A percentile compares a stretch with the other conserved stretches of the same genome.
Evolutionary conservation across 2,888 invertebrate species (phyloP).

Genomic region (Spodoptera littoralis): DNA sequence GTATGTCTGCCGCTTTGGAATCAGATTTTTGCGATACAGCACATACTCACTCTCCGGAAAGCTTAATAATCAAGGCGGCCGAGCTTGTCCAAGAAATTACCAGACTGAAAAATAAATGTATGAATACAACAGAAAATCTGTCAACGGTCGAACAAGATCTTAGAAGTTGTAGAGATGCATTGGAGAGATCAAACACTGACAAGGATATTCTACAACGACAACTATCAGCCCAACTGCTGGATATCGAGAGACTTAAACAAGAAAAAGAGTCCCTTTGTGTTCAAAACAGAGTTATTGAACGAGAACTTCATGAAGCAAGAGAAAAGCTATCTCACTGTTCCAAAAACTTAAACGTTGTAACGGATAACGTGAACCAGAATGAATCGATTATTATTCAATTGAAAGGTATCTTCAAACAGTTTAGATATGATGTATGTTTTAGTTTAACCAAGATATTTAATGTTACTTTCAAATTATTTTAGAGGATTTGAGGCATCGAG

Average conservation of each 20-base stretch:
- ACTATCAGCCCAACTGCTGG: conserved; percentile 91
- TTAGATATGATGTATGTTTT: not conserved
- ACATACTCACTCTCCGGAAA: conserved; percentile 91
- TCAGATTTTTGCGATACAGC: conserved; percentile 91
- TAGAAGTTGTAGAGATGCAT: conserved; percentile 90
- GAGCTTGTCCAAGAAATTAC: conserved; percentile 93
- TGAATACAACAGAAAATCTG: conserved; percentile 89
- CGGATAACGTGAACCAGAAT: conserved; percentile 91
- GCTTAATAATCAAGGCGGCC: conserved; percentile 92
- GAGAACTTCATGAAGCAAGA: conserved; percentile 91
- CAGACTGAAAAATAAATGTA: conserved; percentile 90
- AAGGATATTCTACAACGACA: conserved; percentile 93
- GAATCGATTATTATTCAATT: conserved; percentile 91
- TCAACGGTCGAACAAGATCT: conserved; percentile 91
- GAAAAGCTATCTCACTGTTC: conserved; percentile 91
- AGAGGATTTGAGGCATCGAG: conserved; percentile 92
- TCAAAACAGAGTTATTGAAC: conserved; percentile 92
- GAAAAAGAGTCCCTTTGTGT: conserved; percentile 93
- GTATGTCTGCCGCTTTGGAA: conserved; percentile 92
- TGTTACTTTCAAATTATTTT: conserved; percentile 6
- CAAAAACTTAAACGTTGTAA: conserved; percentile 90
- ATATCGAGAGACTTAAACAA: conserved; percentile 92
- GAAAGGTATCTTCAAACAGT: conserved; percentile 85
- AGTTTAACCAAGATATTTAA: not conserved
- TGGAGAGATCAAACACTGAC: conserved; percentile 91